Evolutionary conservation across 2,113 vertebrate genomes (phyloP).

Genomic region (Hemiprocne comata): DNA sequence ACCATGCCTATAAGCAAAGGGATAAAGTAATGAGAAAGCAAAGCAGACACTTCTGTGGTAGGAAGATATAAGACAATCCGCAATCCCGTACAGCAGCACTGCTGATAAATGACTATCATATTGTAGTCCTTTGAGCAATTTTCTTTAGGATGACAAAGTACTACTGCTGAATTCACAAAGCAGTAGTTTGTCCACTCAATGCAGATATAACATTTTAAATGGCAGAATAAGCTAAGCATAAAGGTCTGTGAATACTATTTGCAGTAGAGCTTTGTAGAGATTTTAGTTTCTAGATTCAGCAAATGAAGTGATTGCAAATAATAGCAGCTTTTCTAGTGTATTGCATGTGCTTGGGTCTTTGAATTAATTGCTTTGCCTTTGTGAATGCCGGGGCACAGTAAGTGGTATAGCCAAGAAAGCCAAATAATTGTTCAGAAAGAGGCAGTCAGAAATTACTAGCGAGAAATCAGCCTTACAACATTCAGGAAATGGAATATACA

Average conservation of each 20-base stretch:
- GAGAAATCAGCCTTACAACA: background rate
- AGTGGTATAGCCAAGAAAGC: conserved; percentile 5
- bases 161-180: conserved; percentile 39
- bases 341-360: background rate
- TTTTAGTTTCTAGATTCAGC: conserved; percentile 27
- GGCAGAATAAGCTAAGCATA: background rate
- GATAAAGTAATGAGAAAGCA: conserved; percentile 39
- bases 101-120: conserved; percentile 28
- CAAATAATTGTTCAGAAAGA: background rate
- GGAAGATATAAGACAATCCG: conserved; percentile 16
- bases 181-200: background rate
- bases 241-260: background rate
- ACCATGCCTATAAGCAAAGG: conserved; percentile 26
- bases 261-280: conserved; percentile 1
- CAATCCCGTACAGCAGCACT: conserved; percentile 10
- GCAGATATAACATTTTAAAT: background rate
- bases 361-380: conserved; percentile 41
- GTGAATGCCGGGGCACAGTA: background rate
- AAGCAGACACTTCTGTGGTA: conserved; percentile 34
- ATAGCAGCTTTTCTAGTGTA: conserved; percentile 21
- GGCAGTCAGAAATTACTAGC: background rate
- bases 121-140: conserved; percentile 31
- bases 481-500: background rate
- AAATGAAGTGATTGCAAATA: conserved; percentile 45
- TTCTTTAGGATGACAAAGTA: conserved; percentile 24